Evolutionary conservation across 2,797 vertebrate genomes (phyloP).

Genomic region (Numenius phaeopus): DNA sequence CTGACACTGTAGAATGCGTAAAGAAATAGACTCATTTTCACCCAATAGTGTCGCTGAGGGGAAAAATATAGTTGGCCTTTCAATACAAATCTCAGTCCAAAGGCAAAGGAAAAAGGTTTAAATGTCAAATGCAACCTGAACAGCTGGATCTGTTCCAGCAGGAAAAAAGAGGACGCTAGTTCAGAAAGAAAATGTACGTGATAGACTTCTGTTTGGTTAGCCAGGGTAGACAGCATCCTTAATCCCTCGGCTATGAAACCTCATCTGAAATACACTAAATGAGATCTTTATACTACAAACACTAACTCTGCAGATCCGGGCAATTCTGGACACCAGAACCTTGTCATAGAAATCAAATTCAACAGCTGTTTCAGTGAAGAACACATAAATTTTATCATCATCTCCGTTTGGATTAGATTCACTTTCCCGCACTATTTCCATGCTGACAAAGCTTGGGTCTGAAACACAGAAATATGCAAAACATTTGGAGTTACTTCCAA

Average conservation of each 20-base stretch:
- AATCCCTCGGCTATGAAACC: background rate
- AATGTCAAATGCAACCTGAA: background rate
- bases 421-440: slow-evolving; percentile 83
- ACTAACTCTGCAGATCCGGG: slow-evolving; percentile 86
- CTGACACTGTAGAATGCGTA: background rate
- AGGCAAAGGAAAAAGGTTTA: background rate
- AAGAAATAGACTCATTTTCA: background rate
- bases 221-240: background rate
- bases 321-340: slow-evolving; percentile 83
- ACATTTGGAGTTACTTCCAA: background rate
- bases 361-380: slow-evolving; percentile 87
- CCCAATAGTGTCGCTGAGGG: background rate
- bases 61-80: background rate
- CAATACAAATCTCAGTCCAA: background rate
- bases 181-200: background rate
- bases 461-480: slow-evolving; percentile 14
- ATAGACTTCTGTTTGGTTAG: background rate
- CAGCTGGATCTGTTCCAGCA: background rate
- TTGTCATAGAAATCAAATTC: slow-evolving; percentile 88
- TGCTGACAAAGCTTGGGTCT: slow-evolving; percentile 87
- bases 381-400: slow-evolving; percentile 86
- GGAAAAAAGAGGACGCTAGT: background rate
- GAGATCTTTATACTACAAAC: background rate
- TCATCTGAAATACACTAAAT: background rate
- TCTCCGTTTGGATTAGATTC: slow-evolving; percentile 74